Evolutionary conservation across 2,888 invertebrate species (phyloP), one percentile per base, ranked within the genome.

Genomic region (Heteromurus nitidus): DNA sequence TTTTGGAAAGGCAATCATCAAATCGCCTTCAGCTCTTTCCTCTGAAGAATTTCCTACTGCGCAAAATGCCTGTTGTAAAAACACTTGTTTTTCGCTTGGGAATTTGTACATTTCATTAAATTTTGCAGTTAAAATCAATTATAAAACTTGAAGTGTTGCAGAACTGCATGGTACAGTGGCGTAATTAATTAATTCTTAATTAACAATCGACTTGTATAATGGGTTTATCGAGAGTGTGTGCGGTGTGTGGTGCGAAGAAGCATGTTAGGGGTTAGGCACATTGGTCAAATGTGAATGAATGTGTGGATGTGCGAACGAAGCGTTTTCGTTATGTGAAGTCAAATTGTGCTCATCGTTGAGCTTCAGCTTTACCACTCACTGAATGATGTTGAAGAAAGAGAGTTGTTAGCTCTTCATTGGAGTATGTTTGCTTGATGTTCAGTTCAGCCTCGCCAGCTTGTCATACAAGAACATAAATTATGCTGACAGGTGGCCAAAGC

Each of bases 391-490:
- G 42, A 64, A 42, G 44, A 24, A 47, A 42, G 24, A 64, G 64
- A 64, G 64, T 64, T 64, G 64, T 64, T 42, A 24, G 24, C 42
- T 44, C 22, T 64, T 62, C 30, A 62, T 69, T 36, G 50, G 60
- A 62, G 68, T 42, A 72, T 72, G 64, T 70, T 72, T 77, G 62
- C 67, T 76, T 67, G 62, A 60, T 18, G 60, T 69, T 67, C 47
- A 22, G 58, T 80, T 72, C 44, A 73, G 72, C 80, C 64, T 50
- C 73, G 72, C 80, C 44, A 73, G 80, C 74, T 80, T 80, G 80
- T 74, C 80, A 80, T 74, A 69, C 80, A 80, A 74, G 80, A 69
- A 80, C 74, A 80, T 80, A 80, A 80, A 80, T 80, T 80, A 80
- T 74, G 62, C 74, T 80, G 80, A 80, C 80, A 80, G 80, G 80